Evolutionary conservation across 2,113 vertebrate species (phyloP).

Genomic region (Bucco capensis): DNA sequence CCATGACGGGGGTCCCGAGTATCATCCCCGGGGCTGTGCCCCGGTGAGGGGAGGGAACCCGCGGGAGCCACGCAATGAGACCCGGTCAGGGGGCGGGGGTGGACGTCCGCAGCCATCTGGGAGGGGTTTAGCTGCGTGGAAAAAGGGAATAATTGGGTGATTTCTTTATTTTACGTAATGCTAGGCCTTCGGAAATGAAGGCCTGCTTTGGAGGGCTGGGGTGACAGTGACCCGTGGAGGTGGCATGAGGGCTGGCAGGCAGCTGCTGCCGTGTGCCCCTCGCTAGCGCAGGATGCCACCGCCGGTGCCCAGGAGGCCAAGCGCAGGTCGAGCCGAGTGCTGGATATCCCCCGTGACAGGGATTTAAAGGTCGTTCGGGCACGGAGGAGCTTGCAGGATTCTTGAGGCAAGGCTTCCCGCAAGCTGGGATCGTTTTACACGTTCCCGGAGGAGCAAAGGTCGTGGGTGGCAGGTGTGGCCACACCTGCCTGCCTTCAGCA

Average conservation of each 20-base stretch:
- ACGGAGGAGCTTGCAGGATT: fast-evolving
- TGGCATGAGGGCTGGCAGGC: not conserved
- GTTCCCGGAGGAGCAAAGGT: not conserved
- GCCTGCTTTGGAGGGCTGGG: not conserved
- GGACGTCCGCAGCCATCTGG: not conserved
- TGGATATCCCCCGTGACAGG: not conserved
- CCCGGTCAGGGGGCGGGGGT: not conserved
- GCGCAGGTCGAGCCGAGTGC: fast-evolving
- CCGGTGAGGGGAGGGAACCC: not conserved
- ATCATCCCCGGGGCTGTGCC: not conserved
- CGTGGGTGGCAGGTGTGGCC: not conserved
- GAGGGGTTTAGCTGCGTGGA: not conserved
- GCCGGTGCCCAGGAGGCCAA: not conserved
- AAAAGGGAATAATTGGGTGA: not conserved
- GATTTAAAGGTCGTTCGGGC: not conserved
- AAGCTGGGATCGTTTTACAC: fast-evolving
- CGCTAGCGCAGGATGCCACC: not conserved
- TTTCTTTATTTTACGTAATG: not conserved
- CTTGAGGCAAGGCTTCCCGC: not conserved
- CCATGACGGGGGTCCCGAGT: too few relatives aligned
- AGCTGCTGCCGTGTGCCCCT: fast-evolving
- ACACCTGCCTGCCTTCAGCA: not conserved
- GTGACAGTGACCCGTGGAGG: not conserved
- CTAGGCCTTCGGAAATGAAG: not conserved
- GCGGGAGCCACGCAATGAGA: not conserved